Percentiles rank a stretch among this genome's conserved stretches.
Conservation (phyloP, 2,113 vertebrate genomes). For the Ellobius talpinus region DNA sequence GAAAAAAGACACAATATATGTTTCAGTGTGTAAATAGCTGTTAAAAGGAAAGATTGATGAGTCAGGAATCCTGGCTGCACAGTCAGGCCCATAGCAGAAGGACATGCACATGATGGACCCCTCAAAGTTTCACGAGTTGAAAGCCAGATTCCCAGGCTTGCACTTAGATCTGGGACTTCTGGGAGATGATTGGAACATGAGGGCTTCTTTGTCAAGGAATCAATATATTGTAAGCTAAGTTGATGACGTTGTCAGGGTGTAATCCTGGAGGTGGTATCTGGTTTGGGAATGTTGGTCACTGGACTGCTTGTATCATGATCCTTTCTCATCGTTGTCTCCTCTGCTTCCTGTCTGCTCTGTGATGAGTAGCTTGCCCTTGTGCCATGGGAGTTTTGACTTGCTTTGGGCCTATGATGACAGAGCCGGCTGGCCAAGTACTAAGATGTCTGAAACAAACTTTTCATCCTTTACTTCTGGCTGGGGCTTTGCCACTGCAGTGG, state of each 20-base stretch:
- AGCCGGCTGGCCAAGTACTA: neutral
- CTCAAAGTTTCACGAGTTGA: neutral
- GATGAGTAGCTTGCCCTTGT: neutral
- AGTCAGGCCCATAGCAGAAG: neutral
- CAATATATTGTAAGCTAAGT: no score
- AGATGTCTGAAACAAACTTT: neutral
- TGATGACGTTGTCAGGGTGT: neutral
- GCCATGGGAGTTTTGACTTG: neutral
- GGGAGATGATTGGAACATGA: no score
- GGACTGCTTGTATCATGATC: neutral
- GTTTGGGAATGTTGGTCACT: neutral
- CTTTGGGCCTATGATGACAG: neutral
- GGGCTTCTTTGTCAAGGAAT: neutral
- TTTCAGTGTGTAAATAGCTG: accelerated
- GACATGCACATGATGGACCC: neutral
- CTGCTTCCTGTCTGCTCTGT: neutral
- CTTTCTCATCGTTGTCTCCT: neutral
- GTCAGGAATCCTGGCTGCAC: no score
- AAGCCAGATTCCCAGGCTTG: neutral
- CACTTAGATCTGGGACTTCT: neutral
- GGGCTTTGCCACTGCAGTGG: neutral
- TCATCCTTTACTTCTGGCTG: no score
- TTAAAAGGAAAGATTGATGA: accelerated
- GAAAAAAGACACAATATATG: accelerated
- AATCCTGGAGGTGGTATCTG: neutral